Evolutionary conservation across 2,888 invertebrate genomes (phyloP), one percentile per base, ranked within the genome.

Genomic region (Allacma fusca): DNA sequence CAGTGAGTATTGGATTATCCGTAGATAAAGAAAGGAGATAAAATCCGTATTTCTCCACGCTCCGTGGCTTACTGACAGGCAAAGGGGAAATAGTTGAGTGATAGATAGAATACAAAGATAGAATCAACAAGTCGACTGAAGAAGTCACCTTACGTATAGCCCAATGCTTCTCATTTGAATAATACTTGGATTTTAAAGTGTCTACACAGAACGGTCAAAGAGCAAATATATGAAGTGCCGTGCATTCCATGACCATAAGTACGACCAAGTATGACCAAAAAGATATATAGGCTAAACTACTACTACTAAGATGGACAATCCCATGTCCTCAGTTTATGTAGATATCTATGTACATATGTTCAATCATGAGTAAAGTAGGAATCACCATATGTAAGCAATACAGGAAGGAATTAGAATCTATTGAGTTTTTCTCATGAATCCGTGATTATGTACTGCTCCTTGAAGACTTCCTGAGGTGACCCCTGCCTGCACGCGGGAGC

Each of bases 401-500:
- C 16, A 67, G 67, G 67, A 67, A 29, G 67, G 28, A 67, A 29
- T 40, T 40, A 13, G 5, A 40, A 40, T 9, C 7, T 40, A 40
- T 40, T 67, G n/a, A 28, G 13, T 19, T 21, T 67, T 29, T 67
- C 67, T n/a, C 59, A 59, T 59, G 59, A 59, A 23, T 7, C 19
- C n/a, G 59, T n/a, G 5, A 59, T n/a, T 59, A 23, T n/a, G n/a
- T 59, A 7, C 19, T 67, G 19, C 67, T 67, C 34, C 34, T 50
- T 43, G 50, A 21, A 65, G 71, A 44, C 64, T 77, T 77, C 70
- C 71, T 72, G 68, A 77, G 77, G 71, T 77, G 77, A 77, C 77
- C 77, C 70, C 62, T 67, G 74, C 29, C 72, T 74, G 76, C 59
- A 78, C 62, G 78, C 80, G 79, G 79, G 79, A 78, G 80, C 80